Conservation (phyloP, 1,140 invertebrate genomes). For the Lepidurus apus region DNA sequence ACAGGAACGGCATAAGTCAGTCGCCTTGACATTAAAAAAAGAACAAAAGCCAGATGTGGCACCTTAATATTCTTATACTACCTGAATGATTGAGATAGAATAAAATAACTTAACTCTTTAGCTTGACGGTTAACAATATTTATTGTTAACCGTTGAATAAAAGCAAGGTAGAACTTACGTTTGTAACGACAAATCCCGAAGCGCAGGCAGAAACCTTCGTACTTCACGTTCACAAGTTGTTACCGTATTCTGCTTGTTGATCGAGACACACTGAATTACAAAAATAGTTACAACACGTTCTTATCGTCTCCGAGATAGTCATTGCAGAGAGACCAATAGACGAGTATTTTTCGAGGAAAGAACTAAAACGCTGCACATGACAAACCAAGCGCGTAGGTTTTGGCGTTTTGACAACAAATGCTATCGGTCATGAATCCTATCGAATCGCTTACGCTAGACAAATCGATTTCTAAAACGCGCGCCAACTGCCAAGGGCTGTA, state of each 20-base stretch:
- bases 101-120: too few species aligned
- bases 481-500: not conserved
- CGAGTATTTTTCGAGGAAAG: not conserved
- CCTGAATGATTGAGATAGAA: too few species aligned
- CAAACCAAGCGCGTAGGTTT: constrained; percentile 14
- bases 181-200: too few species aligned
- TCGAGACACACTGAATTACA: not conserved
- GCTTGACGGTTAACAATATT: too few species aligned
- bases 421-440: not conserved
- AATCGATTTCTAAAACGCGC: not conserved
- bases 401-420: constrained; percentile 6
- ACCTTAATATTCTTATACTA: too few species aligned
- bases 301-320: not conserved
- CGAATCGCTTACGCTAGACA: not conserved
- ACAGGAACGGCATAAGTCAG: too few species aligned
- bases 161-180: too few species aligned
- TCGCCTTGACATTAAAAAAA: too few species aligned
- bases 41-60: too few species aligned
- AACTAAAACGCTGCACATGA: constrained; percentile 11
- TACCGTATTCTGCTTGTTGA: not conserved
- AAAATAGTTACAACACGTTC: not conserved
- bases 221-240: too few species aligned
- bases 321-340: not conserved
- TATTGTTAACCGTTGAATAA: too few species aligned
- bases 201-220: too few species aligned